These are phyloP conservation scores for Argyrosomus japonicus DNA, from an alignment of 2,113 vertebrate species.

Conservation along the genomic window DNA sequence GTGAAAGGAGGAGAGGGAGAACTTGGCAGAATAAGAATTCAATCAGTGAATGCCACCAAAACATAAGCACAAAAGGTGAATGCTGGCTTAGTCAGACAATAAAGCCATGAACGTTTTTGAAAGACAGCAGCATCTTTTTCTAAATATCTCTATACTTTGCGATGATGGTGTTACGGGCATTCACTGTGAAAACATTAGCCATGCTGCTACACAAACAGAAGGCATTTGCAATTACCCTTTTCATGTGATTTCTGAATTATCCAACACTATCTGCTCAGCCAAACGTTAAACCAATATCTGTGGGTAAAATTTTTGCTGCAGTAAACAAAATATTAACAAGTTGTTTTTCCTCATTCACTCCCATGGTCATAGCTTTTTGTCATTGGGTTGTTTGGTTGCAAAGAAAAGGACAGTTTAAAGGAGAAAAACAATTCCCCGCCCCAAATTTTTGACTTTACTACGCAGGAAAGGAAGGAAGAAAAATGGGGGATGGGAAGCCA, in stretches of 20 bases:
- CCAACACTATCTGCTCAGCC: background rate
- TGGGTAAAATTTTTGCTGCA: background rate
- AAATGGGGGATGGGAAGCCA: background rate
- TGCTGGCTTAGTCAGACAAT: slow-evolving; percentile 53
- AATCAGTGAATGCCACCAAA: slow-evolving; percentile 60
- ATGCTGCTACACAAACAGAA: slow-evolving; percentile 7
- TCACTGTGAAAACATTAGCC: slow-evolving; percentile 34
- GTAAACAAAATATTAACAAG: slow-evolving; percentile 13
- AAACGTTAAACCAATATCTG: slow-evolving; percentile 16
- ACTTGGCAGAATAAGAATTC: slow-evolving; percentile 68
- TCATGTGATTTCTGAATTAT: slow-evolving; percentile 21
- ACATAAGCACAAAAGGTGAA: slow-evolving; percentile 62
- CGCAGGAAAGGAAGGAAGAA: background rate
- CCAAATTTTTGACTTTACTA: background rate
- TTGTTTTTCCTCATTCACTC: background rate
- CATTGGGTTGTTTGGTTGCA: background rate
- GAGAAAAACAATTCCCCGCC: background rate
- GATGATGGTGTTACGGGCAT: background rate
- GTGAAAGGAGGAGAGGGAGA: slow-evolving; percentile 61
- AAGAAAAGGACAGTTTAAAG: background rate
- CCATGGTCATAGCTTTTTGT: background rate
- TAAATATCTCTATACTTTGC: slow-evolving; percentile 36
- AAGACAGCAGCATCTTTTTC: slow-evolving; percentile 47
- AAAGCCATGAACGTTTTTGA: slow-evolving; percentile 26
- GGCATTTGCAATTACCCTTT: slow-evolving; percentile 27